Evolutionary conservation across 2,113 vertebrate species (phyloP).

Genomic region (Myotis brandtii): DNA sequence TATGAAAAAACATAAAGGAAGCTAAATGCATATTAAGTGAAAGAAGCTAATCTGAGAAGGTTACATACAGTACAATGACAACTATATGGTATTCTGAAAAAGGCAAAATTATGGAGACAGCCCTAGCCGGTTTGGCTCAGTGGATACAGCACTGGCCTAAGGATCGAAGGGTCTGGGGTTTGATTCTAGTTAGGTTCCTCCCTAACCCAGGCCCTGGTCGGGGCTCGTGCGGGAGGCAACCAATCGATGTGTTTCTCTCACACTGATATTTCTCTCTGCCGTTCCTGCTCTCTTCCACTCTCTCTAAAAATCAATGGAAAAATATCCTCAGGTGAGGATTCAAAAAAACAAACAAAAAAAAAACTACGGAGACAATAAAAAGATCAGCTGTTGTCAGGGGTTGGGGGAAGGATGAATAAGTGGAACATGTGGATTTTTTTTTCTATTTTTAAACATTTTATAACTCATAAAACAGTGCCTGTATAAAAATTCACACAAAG

Average conservation of each 20-base stretch:
- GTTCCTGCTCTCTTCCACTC: no score
- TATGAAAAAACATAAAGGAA: not conserved
- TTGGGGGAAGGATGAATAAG: not conserved
- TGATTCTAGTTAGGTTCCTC: no score
- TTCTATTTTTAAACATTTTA: constrained; percentile 79
- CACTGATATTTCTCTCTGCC: no score
- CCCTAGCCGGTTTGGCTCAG: no score
- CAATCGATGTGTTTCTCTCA: no score
- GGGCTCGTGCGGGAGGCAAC: no score
- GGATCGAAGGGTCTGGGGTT: no score
- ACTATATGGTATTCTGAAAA: not conserved
- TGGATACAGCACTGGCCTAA: no score
- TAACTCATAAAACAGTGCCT: constrained; percentile 84
- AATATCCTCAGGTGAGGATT: no score
- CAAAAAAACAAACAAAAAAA: no score
- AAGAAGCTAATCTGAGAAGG: constrained; percentile 8
- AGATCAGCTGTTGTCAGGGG: not conserved
- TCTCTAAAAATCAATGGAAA: no score
- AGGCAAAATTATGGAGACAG: not conserved
- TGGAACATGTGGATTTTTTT: not conserved
- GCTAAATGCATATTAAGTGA: not conserved
- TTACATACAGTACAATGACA: not conserved
- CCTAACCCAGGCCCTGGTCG: no score
- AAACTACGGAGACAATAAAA: not conserved
- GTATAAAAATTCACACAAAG: constrained; percentile 82